Evolutionary conservation across 2,113 vertebrate species (phyloP), one percentile per base, ranked within the genome.

Genomic region (Tragelaphus strepsiceros): DNA sequence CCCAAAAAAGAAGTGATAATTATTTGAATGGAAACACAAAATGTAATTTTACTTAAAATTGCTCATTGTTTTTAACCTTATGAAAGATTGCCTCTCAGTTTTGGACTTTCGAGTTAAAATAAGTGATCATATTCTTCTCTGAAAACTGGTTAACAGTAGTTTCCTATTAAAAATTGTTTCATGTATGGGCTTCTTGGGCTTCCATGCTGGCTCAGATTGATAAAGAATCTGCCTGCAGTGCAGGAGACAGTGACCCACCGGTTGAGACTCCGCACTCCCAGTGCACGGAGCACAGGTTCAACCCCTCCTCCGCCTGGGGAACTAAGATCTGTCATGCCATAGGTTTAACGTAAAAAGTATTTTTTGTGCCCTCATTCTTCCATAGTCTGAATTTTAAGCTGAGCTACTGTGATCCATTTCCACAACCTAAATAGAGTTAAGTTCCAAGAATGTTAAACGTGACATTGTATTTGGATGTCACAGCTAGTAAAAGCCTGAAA

Each of bases 11-110:
- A 30, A 81, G 28, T 21, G 19, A 64, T 64, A 39, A 64, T 81
- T 81, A 62, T 71, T 95, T 39, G 12, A 90, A 85, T 96, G 46
- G 49, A 91, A 90, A 88, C 7, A 82, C 28, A 80, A 84, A 96
- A 83, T 94, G 59, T 90, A 88, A 88, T 62, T 89, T 84, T 87
- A 87, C 32, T 88, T 71, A 82, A 92, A 95, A 84, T 94, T 26
- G 90, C 26, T 46, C 2, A 13, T 59, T 43, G 85, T 96, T 92
- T 84, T 93, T 43, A 35, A 96, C 51, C 10, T 39, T 51, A 67
- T 16, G 26, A 93, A 96, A 94, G 81, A 16, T 28, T 92, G n/a
- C 35, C 24, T 92, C 90, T 85, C 17, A 43, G 2, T 88, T 85
- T 97, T 8, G 6, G 1, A 58, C 43, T 88, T 94, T 7, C 15